These are phyloP conservation scores for Stramonita haemastoma DNA, from an alignment of 2,888 invertebrate genomes.

Conservation along the genomic window DNA sequence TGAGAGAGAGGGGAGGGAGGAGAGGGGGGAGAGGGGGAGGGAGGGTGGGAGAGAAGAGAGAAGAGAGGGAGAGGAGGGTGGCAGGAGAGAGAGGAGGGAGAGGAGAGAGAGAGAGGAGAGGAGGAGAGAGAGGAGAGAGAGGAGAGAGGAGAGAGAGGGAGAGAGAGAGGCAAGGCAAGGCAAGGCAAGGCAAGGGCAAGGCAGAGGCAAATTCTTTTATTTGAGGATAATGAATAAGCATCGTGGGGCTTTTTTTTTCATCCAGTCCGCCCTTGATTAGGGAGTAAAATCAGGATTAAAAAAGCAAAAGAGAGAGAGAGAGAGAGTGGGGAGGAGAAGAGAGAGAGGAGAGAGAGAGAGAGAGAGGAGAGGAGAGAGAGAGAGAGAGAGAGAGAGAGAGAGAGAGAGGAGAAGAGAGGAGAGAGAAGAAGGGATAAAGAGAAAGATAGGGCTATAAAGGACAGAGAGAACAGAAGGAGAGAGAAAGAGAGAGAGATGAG, in stretches of 20 bases:
- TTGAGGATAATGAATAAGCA: no score
- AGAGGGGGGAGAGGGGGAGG: not conserved
- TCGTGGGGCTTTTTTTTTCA: no score
- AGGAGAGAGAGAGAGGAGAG: not conserved
- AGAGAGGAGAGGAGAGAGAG: not conserved
- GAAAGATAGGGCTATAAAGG: not conserved
- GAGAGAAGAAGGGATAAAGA: not conserved
- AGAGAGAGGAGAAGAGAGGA: not conserved
- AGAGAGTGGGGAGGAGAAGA: not conserved
- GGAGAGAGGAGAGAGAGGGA: not conserved
- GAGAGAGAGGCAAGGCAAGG: not conserved
- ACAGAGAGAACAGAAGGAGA: not conserved
- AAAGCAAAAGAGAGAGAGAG: not conserved
- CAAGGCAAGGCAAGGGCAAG: no score
- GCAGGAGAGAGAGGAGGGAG: not conserved
- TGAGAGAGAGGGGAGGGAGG: not conserved
- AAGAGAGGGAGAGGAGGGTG: no score
- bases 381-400: not conserved
- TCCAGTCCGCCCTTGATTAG: no score
- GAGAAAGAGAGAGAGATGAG: not conserved
- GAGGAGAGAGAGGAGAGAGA: not conserved
- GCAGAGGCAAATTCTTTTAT: no score
- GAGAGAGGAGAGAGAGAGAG: not conserved
- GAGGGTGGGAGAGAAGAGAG: not conserved
- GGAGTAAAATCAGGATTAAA: no score